Evolutionary conservation across 2,113 vertebrate species (phyloP).

Genomic region (Lagenorhynchus albirostris): DNA sequence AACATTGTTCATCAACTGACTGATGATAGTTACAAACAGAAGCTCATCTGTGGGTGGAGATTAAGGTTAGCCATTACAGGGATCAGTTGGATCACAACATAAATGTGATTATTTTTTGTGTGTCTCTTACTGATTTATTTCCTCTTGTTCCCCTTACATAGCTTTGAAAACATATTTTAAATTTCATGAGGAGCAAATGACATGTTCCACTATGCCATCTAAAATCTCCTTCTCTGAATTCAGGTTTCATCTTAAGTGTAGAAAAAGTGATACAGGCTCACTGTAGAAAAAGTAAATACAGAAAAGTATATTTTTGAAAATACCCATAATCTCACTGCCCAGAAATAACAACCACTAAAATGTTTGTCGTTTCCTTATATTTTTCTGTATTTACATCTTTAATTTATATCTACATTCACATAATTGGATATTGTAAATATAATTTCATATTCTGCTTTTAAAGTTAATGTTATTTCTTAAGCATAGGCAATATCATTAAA

Average conservation of each 20-base stretch:
- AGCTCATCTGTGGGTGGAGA: background rate
- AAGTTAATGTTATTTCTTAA: background rate
- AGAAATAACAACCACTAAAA: background rate
- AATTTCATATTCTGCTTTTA: background rate
- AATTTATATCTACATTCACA: background rate
- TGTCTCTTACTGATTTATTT: background rate
- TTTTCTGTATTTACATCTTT: background rate
- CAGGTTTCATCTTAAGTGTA: background rate
- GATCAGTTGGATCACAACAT: background rate
- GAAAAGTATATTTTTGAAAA: background rate
- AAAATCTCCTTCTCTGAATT: slow-evolving; percentile 13
- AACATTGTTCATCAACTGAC: background rate
- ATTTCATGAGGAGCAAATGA: background rate
- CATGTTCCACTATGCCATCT: background rate
- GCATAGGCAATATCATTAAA: background rate
- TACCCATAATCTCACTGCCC: background rate
- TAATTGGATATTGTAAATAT: background rate
- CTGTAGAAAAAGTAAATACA: background rate
- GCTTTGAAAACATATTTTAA: slow-evolving; percentile 17
- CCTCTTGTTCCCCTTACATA: background rate
- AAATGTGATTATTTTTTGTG: background rate
- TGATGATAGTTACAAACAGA: background rate
- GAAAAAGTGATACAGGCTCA: background rate
- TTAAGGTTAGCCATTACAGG: background rate
- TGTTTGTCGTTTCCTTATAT: background rate